Conservation (phyloP, 2,113 vertebrate species). For the Agelaius tricolor region DNA sequence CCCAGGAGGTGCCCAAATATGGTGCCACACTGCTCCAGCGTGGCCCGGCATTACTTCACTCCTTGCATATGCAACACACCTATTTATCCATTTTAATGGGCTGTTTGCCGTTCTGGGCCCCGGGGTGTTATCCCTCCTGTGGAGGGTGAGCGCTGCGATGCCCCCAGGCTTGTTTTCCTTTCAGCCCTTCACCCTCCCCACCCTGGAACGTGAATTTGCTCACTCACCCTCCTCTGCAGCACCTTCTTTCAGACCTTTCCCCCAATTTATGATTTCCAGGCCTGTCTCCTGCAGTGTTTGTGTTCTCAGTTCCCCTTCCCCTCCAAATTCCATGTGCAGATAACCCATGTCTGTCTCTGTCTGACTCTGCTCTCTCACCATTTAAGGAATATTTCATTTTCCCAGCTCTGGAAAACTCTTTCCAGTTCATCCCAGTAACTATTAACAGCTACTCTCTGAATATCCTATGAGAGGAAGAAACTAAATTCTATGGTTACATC, state of each 20-base stretch:
- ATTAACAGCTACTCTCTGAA: not conserved
- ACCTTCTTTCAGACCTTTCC: not conserved
- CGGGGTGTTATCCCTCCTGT: not conserved
- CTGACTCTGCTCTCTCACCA: not conserved
- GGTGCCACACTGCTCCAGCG: not conserved
- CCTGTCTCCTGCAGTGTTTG: not conserved
- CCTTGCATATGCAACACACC: conserved; percentile 41
- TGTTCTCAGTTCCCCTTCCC: not conserved
- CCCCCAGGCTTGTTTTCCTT: not conserved
- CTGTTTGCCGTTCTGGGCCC: not conserved
- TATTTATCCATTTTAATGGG: not conserved
- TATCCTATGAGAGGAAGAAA: not conserved
- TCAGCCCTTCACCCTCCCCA: not conserved
- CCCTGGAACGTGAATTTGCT: not conserved
- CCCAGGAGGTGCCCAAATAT: conserved; percentile 42
- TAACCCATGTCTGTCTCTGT: not conserved
- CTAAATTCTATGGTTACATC: not conserved
- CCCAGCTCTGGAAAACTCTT: not conserved
- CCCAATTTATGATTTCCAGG: not conserved
- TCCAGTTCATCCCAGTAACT: not conserved
- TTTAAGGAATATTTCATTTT: not conserved
- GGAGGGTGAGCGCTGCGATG: accelerated
- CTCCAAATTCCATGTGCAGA: not conserved
- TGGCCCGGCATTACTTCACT: conserved; percentile 36
- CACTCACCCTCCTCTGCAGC: not conserved